A percentile compares a stretch with the other conserved stretches of the same genome.
Conservation (phyloP, 2,113 vertebrate species). For the Hypocryptadius cinnamomeus region DNA sequence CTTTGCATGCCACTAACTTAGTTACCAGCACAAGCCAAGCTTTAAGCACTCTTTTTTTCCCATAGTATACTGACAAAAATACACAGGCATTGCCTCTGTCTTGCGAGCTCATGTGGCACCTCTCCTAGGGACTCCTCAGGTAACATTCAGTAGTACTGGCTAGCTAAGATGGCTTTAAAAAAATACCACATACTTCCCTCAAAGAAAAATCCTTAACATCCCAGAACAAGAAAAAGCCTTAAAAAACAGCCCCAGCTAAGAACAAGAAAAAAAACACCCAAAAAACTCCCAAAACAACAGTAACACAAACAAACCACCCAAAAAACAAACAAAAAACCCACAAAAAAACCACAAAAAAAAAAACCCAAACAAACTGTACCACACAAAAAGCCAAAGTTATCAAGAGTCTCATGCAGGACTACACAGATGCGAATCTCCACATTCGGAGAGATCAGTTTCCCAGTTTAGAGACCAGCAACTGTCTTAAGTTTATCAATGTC, state of each 20-base stretch:
- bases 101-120: accelerated
- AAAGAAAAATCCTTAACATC: neutral
- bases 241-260: accelerated
- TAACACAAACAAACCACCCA: neutral
- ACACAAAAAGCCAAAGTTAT: neutral
- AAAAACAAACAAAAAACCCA: too few species aligned
- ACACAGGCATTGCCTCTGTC: neutral
- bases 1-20: neutral
- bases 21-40: neutral
- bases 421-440: neutral
- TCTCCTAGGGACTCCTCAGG: neutral
- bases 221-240: neutral
- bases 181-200: accelerated
- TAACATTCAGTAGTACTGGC: neutral
- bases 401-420: neutral
- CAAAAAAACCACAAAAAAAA: neutral
- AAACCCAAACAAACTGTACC: neutral
- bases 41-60: neutral
- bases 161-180: neutral
- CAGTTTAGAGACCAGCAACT: neutral
- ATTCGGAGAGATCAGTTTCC: neutral
- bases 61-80: neutral
- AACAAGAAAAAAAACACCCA: neutral
- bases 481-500: neutral
- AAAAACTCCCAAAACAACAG: neutral